Evolutionary conservation across 1,140 invertebrate species (phyloP), one percentile per base, ranked within the genome.

Genomic region (Vanessa tameamea): DNA sequence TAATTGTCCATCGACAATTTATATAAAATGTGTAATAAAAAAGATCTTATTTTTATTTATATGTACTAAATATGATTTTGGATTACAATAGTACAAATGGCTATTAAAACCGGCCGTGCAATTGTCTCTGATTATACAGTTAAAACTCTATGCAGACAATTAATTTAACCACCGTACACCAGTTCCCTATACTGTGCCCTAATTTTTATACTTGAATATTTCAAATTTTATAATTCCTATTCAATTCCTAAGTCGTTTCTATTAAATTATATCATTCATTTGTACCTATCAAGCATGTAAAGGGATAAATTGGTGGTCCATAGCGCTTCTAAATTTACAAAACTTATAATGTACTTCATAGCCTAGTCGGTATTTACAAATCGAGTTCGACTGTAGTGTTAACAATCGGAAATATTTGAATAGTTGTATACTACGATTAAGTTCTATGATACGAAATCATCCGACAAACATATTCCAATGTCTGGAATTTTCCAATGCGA

Each of bases 301-400:
- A n/a, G 16, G 31, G 31, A 57, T 57, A 57, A 13, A 57, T 23
- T 61, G 57, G 26, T 37, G 9, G 26, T 37, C 14, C 26, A 37
- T 37, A 61, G 53, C 53, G 53, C 31, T 37, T 26, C 14, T 61
- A 61, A 51, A 12, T 51, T 13, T 26, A 26, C 15, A 61, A 31
- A 23, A 61, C 31, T 61, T 31, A 61, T 5, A 61, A 61, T 37
- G 23, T 37, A 61, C 31, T 37, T 61, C 57, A 61, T 61, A 61
- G 57, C 57, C 57, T 61, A 61, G 31, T 15, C 14, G 13, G 31
- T 61, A 61, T 61, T 43, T 37, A 61, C 57, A 59, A 23, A 14
- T 31, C 55, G 31, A 61, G 20, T 20, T 16, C 53, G 20, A 23
- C 53, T 23, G 2, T 57, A 13, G 53, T 26, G 20, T 23, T 23